Percentiles rank a stretch among this genome's conserved stretches.
Conservation (phyloP, 2,113 vertebrate genomes). For the Odontesthes bonariensis region DNA sequence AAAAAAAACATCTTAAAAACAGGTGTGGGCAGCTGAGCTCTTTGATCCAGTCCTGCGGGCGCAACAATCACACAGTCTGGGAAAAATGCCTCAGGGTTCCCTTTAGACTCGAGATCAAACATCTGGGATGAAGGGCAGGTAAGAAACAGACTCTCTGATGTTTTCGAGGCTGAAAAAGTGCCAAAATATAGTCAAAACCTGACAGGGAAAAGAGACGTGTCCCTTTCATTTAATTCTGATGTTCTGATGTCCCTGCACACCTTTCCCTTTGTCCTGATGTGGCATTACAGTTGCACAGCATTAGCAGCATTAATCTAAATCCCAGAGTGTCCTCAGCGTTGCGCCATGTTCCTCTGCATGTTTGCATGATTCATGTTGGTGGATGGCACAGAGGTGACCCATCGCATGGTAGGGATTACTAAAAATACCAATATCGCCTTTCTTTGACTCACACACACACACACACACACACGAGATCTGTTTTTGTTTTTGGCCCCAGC, state of each 20-base stretch:
- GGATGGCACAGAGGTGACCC: slow-evolving; percentile 18
- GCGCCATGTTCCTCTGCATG: slow-evolving; percentile 33
- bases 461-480: not conserved
- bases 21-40: not conserved
- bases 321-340: slow-evolving; percentile 39
- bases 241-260: slow-evolving; percentile 4
- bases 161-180: not conserved
- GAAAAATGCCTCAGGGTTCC: slow-evolving; percentile 27
- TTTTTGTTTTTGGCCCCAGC: not conserved
- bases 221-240: slow-evolving; percentile 2
- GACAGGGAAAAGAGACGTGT: not conserved
- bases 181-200: slow-evolving; percentile 33
- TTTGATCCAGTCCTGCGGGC: slow-evolving; percentile 40
- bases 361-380: slow-evolving; percentile 36
- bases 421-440: slow-evolving; percentile 35
- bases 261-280: slow-evolving; percentile 22
- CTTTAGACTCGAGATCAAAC: slow-evolving; percentile 47
- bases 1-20: not conserved
- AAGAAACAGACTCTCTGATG: slow-evolving; percentile 46
- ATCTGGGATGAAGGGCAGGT: slow-evolving; percentile 30
- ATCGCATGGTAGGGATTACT: slow-evolving; percentile 41
- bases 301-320: slow-evolving; percentile 67
- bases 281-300: slow-evolving; percentile 29
- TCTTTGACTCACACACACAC: slow-evolving; percentile 6
- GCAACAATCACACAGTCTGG: slow-evolving; percentile 8